phyloP scores from a whole-genome alignment of 2,888 invertebrate species.

The Drosophila setosimentum region DNA sequence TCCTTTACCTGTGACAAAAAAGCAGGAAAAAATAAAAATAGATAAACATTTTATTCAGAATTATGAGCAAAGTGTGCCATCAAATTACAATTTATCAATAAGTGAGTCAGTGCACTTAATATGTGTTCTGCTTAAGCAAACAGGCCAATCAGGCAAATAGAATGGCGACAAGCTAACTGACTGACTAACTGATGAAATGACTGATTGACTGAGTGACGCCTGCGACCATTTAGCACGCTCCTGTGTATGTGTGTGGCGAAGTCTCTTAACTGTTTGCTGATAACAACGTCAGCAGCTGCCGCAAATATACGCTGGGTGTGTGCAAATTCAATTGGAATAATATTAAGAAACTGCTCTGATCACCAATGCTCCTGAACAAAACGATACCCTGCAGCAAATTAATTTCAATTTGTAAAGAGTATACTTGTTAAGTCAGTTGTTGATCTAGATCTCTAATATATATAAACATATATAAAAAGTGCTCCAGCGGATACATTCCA shows the following conservation, averaged over 20 bases:
- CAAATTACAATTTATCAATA: constrained; percentile 30
- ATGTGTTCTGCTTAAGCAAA: constrained; percentile 34
- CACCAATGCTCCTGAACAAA: neutral
- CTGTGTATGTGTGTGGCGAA: constrained; percentile 17
- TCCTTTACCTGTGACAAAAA: constrained; percentile 90
- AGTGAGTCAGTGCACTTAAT: constrained; percentile 26
- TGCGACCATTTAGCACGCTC: constrained; percentile 31
- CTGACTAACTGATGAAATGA: constrained; percentile 8
- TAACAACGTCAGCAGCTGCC: constrained; percentile 63
- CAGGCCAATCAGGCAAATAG: constrained; percentile 42
- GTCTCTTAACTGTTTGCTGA: constrained; percentile 63
- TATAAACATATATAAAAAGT: neutral
- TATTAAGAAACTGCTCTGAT: neutral
- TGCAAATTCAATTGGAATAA: constrained; percentile 46
- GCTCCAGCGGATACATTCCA: neutral
- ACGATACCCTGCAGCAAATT: neutral
- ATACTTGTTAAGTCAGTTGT: neutral
- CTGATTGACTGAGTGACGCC: constrained; percentile 3
- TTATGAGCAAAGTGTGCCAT: constrained; percentile 20
- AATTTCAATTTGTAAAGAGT: neutral
- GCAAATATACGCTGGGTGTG: constrained; percentile 34
- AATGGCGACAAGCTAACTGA: constrained; percentile 19
- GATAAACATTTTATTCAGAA: constrained; percentile 8
- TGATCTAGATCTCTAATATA: neutral
- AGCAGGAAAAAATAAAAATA: neutral